These are phyloP conservation scores for Nipponia nippon DNA, from an alignment of 2,113 vertebrate genomes.

Conservation along the genomic window DNA sequence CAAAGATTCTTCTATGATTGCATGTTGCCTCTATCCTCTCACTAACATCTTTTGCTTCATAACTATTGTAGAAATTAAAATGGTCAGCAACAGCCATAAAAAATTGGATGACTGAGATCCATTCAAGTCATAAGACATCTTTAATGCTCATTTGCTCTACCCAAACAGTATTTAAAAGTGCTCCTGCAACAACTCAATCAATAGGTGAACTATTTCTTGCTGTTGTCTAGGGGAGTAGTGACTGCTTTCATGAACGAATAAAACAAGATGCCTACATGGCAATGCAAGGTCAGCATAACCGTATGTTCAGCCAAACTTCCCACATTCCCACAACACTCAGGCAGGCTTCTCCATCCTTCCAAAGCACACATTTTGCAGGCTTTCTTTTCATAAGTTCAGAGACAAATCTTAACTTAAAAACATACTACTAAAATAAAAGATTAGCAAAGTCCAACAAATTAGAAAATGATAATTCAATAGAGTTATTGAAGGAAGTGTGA, in stretches of 20 bases:
- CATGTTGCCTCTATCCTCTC: not conserved
- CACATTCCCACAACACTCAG: not conserved
- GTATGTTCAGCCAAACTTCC: not conserved
- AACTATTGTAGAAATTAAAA: not conserved
- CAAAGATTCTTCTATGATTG: not conserved
- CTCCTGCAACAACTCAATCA: not conserved
- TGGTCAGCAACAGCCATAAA: not conserved
- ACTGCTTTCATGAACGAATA: not conserved
- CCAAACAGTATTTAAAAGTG: not conserved
- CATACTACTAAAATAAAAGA: not conserved
- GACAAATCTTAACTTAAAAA: not conserved
- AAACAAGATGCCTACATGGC: not conserved
- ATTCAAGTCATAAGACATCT: not conserved
- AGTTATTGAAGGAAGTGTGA: not conserved
- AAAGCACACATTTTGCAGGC: not conserved
- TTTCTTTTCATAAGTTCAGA: not conserved
- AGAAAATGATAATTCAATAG: not conserved
- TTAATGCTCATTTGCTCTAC: not conserved
- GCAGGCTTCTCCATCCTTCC: not conserved
- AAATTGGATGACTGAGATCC: not conserved
- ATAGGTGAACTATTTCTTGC: not conserved
- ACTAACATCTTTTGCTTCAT: not conserved
- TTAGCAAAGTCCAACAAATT: not conserved
- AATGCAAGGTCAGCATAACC: not conserved
- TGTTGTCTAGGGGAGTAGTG: rapidly evolving